Conservation (phyloP, 2,888 invertebrate species). For the Orthosia gracilis region DNA sequence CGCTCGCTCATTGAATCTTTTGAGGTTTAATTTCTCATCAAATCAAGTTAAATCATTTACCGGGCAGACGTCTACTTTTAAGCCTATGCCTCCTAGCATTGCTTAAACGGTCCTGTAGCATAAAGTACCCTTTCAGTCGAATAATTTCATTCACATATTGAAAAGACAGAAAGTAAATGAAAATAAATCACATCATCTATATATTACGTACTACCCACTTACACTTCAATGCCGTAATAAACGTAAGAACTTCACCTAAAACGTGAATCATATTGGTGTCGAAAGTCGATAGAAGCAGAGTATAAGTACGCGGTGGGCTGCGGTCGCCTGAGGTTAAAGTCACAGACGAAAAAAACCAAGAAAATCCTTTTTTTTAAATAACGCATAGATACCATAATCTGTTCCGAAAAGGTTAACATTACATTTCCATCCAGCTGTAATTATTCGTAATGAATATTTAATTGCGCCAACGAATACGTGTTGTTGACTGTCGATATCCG, state of each 20-base stretch:
- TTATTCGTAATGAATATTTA: slow-evolving; percentile 54
- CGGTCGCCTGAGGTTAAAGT: slow-evolving; percentile 31
- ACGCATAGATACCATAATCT: neutral
- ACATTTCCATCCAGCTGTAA: slow-evolving; percentile 9
- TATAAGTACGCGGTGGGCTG: slow-evolving; percentile 39
- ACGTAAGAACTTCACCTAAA: slow-evolving; percentile 11
- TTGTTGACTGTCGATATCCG: slow-evolving; percentile 15
- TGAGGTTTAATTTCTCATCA: neutral
- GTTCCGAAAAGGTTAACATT: slow-evolving; percentile 19
- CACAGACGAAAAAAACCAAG: neutral
- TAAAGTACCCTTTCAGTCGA: neutral
- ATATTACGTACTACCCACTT: neutral
- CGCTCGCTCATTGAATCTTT: neutral
- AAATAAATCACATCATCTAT: slow-evolving; percentile 1
- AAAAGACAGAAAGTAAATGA: neutral
- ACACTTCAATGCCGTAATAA: slow-evolving; percentile 7
- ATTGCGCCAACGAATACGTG: slow-evolving; percentile 19
- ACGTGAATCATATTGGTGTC: slow-evolving; percentile 69
- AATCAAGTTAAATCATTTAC: neutral
- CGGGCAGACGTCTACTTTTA: neutral
- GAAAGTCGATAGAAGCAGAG: slow-evolving; percentile 68
- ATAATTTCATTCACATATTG: neutral
- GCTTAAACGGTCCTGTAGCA: neutral
- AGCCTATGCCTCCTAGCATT: neutral
- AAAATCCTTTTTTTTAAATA: neutral